phyloP scores from a whole-genome alignment of 2,797 vertebrate genomes.

The Taenioides sp. region DNA sequence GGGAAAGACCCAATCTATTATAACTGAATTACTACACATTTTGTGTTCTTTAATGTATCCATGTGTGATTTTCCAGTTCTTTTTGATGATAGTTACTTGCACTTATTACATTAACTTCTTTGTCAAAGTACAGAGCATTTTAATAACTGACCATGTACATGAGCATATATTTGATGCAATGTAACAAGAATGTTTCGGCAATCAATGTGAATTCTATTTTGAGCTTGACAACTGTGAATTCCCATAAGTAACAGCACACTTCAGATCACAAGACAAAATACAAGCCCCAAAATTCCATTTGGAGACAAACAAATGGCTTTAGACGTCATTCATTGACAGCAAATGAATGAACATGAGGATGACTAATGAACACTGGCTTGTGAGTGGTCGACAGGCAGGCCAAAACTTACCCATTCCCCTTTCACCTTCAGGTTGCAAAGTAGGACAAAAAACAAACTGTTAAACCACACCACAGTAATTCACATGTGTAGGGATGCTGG shows the following conservation, averaged over 20 bases:
- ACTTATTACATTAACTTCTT: background rate
- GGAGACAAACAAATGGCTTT: background rate
- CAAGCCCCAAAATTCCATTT: background rate
- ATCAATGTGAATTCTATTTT: background rate
- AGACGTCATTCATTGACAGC: constrained; percentile 17
- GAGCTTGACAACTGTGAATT: background rate
- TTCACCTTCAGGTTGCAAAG: constrained; percentile 90
- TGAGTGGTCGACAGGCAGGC: constrained; percentile 59
- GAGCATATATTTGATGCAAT: background rate
- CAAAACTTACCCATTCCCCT: constrained; percentile 91
- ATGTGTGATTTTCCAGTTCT: background rate
- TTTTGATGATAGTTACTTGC: too few species aligned
- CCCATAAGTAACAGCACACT: background rate
- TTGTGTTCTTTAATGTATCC: background rate
- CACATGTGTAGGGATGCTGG: background rate
- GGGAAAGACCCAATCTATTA: background rate
- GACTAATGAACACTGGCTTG: constrained; percentile 39
- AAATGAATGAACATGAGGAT: constrained; percentile 44
- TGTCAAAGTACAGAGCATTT: background rate
- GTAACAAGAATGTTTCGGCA: background rate
- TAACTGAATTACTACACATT: too few species aligned
- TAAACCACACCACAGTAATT: constrained; percentile 47
- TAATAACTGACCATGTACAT: background rate
- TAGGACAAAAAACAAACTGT: constrained; percentile 79
- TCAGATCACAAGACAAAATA: background rate